phyloP scores from a whole-genome alignment of 2,797 vertebrate genomes.

The Craterocephalus amniculus region DNA sequence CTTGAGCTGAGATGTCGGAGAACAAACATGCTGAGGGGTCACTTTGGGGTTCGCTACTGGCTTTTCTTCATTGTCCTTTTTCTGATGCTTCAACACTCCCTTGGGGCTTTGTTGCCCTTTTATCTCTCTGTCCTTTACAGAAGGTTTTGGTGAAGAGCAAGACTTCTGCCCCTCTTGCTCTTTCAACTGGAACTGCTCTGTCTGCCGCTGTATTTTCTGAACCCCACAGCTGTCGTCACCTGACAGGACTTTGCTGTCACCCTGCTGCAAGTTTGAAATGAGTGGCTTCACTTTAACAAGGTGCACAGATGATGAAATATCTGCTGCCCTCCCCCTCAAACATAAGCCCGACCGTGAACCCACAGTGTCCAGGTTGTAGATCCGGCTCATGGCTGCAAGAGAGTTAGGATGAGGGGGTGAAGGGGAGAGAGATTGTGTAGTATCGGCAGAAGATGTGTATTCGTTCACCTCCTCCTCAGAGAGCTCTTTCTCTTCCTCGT shows the following conservation, averaged over 20 bases:
- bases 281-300: conserved; percentile 71
- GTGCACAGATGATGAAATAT: conserved; percentile 66
- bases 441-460: conserved; percentile 48
- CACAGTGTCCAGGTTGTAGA: conserved; percentile 80
- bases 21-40: conserved; percentile 25
- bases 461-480: conserved; percentile 60
- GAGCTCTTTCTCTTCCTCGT: conserved; percentile 41
- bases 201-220: conserved; percentile 77
- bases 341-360: conserved; percentile 75
- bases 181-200: conserved; percentile 80
- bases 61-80: conserved; percentile 47
- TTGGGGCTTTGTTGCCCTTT: conserved; percentile 52
- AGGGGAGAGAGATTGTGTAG: conserved; percentile 53
- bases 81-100: conserved; percentile 42
- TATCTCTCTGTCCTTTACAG: conserved; percentile 42
- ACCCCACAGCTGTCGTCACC: conserved; percentile 65
- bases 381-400: conserved; percentile 80
- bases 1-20: conserved; percentile 54
- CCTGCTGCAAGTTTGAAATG: conserved; percentile 53
- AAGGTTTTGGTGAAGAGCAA: conserved; percentile 29
- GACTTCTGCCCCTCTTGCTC: conserved; percentile 71
- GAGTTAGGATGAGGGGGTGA: conserved; percentile 66
- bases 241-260: conserved; percentile 52
- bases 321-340: conserved; percentile 68
- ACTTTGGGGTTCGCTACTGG: conserved; percentile 31